These are phyloP conservation scores for Pipistrellus nathusii DNA, from an alignment of 2,797 vertebrate genomes.

Conservation along the genomic window DNA sequence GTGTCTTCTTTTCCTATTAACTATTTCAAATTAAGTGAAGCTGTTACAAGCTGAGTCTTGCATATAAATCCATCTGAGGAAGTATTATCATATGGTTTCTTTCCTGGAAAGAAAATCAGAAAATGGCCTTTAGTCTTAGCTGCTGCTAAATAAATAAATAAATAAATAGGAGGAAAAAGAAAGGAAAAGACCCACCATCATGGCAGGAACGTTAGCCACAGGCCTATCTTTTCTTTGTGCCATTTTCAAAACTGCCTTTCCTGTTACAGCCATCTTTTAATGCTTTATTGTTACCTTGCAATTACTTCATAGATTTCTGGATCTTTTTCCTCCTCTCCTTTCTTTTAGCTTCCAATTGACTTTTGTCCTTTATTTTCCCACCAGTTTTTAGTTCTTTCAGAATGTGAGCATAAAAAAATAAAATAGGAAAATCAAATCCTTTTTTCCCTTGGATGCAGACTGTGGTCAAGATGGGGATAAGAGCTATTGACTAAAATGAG, in stretches of 20 bases:
- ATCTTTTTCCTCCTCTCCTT: background rate
- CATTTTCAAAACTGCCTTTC: background rate
- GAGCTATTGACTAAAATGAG: background rate
- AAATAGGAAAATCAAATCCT: background rate
- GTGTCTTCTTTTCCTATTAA: constrained; percentile 20
- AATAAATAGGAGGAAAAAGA: background rate
- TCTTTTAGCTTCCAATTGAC: background rate
- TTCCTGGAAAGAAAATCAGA: constrained; percentile 23
- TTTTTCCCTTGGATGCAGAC: background rate
- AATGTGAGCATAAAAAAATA: background rate
- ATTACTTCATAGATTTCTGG: background rate
- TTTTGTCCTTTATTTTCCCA: background rate
- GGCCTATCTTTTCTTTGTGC: background rate
- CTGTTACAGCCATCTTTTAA: background rate
- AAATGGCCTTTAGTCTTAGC: constrained; percentile 11
- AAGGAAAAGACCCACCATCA: background rate
- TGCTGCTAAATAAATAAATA: background rate
- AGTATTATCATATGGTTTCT: background rate
- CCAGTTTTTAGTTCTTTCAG: constrained; percentile 1
- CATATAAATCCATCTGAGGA: background rate
- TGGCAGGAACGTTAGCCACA: background rate
- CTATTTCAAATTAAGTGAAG: constrained; percentile 49
- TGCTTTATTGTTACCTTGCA: background rate
- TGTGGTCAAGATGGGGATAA: background rate
- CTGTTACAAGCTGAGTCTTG: constrained; percentile 1